Base-by-base conservation (phyloP, 64 coral and sea anemone species). In the Orbicella faveolata region DNA sequence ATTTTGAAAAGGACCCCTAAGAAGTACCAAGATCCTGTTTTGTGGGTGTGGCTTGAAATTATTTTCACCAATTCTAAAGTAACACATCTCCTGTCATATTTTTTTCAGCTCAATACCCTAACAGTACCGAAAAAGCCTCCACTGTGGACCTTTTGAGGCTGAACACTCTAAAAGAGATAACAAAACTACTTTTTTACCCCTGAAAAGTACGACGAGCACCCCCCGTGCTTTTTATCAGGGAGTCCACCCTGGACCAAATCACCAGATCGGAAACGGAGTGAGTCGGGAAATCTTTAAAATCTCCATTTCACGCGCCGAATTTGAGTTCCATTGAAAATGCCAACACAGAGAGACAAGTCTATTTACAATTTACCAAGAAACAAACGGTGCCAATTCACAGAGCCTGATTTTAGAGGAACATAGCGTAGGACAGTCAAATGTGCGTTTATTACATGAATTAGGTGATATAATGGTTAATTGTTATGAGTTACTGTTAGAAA, bases 311-410 rank as follows among this genome's bases (percentile, higher is more conserved):
- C 61, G 67, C n/a, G 67, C 5, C 67, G 41, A 81, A 85, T 85
- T 85, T 26, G 10, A 85, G 82, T 85, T 85, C 82, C 82, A 85
- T 85, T 85, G 51, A 85, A 73, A 39, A 85, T 72, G 10, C 82
- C 82, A 85, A 85, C 82, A 72, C 36, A 72, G 4, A 67, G 36
- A 59, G 55, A 59, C 9, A 72, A 52, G 82, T 72, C 82, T 85
- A 85, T 85, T 85, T 85, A 85, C 82, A 85, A 52, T 85, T 73
- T 85, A 53, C 21, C 82, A 85, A 72, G 82, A 82, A 82, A 82
- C n/a, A 59, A 37, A 33, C 82, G 82, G 82, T 85, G 82, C 82
- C 82, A 30, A 85, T 48, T 1, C 64, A 66, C 36, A 52, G 82
- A 85, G 82, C 82, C 82, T 85, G 82, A 85, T 85, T 72, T 85